Percentiles rank a stretch among this genome's conserved stretches.
Conservation (phyloP, 1,140 invertebrate genomes). For the Drosophila nannoptera region DNA sequence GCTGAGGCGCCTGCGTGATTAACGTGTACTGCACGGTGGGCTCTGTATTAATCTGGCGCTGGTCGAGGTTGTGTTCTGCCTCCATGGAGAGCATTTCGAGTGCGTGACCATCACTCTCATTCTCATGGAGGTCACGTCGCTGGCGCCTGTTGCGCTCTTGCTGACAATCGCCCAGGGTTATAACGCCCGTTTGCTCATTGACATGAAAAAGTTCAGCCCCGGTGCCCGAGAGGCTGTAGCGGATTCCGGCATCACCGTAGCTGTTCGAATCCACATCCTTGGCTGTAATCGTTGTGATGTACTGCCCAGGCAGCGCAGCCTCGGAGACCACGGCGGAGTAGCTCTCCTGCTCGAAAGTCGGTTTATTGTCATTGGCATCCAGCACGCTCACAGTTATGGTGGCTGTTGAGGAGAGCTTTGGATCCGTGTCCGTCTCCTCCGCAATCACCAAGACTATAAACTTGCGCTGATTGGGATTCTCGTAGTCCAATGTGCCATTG, state of each 20-base stretch:
- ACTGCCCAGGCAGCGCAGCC: conserved; percentile 84
- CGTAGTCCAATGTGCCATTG: conserved; percentile 90
- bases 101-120: conserved; percentile 32
- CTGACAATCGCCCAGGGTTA: conserved; percentile 89
- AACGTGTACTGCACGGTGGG: conserved; percentile 72
- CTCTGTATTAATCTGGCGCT: conserved; percentile 68
- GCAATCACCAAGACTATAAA: conserved; percentile 93
- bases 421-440: conserved; percentile 88
- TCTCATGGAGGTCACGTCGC: conserved; percentile 63
- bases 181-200: conserved; percentile 88
- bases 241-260: conserved; percentile 86
- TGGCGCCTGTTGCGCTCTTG: conserved; percentile 53
- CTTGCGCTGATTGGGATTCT: conserved; percentile 94
- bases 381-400: conserved; percentile 90
- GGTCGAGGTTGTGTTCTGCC: conserved; percentile 22
- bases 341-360: conserved; percentile 86
- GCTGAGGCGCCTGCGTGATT: conserved; percentile 58
- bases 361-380: conserved; percentile 95
- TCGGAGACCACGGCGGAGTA: conserved; percentile 88
- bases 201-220: conserved; percentile 91
- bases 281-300: conserved; percentile 88
- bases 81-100: conserved; percentile 62
- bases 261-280: conserved; percentile 90
- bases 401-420: conserved; percentile 89
- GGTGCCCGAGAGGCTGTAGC: conserved; percentile 91